Evolutionary conservation across 37 sponge, comb jelly and placozoan species (phyloP), one percentile per base, ranked within the genome.

Genomic region (Crambe crambe): DNA sequence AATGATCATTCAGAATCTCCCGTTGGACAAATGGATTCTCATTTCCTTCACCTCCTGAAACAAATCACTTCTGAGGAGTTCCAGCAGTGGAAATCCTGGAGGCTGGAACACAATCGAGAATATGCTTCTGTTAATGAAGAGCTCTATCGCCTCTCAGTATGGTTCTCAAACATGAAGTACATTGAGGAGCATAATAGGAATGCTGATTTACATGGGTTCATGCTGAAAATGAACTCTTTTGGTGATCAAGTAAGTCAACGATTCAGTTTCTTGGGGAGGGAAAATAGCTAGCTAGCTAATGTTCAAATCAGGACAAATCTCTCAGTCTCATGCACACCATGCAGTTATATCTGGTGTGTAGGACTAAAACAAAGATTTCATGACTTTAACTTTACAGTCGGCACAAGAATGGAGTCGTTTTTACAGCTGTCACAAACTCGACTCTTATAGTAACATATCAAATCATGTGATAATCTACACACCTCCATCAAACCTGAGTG

Each of bases 161-260:
- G 80, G 80, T 22, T 56, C 34, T 65, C 69, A 27, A 79, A 79
- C 69, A 44, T 67, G 68, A 25, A 4, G 9, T 79, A 68, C 42
- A 36, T 79, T 22, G 67, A 79, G 25, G 56, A 67, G 9, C 80
- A 79, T 56, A 79, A 76, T 41, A 58, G n/a, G 10, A 20, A 79
- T 5, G 69, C 68, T 40, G 54, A 68, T 32, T 38, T 32, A 0
- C 77, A 63, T 32, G 69, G 80, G 26, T 79, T 43, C 56, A 79
- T n/a, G 29, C 57, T 79, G 4, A 67, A 51, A 56, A 41, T 79
- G 80, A 79, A 79, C 47, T 27, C 47, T 0, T 79, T 79, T 67
- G 80, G 80, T 67, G 80, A 79, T 18, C 37, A 42, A 44, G 80
- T 79, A 66, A 1, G 80, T 51, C 12, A 51, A 21, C 2, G 30